These are phyloP conservation scores for Limosa lapponica DNA, from an alignment of 2,797 vertebrate species.

Conservation along the genomic window DNA sequence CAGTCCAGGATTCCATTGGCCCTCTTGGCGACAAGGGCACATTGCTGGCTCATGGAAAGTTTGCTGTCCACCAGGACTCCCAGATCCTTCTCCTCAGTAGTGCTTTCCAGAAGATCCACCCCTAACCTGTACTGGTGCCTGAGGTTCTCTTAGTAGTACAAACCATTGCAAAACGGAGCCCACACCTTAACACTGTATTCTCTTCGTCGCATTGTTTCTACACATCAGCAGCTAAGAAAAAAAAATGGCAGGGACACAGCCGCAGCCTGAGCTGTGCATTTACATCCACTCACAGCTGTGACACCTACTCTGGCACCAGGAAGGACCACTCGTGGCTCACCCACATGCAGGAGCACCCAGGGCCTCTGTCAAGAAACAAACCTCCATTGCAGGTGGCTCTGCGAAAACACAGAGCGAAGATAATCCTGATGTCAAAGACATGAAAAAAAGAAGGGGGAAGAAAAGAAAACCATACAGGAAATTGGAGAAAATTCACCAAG, in stretches of 20 bases:
- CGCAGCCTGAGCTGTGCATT: rapidly evolving
- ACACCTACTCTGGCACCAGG: no score
- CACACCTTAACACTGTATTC: rapidly evolving
- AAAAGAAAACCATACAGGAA: rapidly evolving
- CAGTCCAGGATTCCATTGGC: no score
- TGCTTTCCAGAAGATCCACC: no score
- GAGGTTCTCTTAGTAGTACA: neutral
- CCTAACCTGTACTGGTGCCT: no score
- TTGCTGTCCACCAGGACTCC: no score
- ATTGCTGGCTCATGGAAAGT: no score
- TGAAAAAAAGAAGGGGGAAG: rapidly evolving
- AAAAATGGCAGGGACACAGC: neutral
- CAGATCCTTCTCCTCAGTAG: no score
- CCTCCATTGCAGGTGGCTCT: neutral
- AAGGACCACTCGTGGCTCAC: neutral
- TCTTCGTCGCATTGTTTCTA: neutral
- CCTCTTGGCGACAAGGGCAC: no score
- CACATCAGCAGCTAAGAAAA: neutral
- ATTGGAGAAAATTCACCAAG: neutral
- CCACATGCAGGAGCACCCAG: neutral
- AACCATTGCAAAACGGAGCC: neutral
- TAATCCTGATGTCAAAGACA: neutral
- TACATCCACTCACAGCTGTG: neutral
- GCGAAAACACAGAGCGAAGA: neutral
- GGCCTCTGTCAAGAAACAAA: neutral